phyloP scores from a whole-genome alignment of 1,140 invertebrate species.

The Epicauta chinensis region DNA sequence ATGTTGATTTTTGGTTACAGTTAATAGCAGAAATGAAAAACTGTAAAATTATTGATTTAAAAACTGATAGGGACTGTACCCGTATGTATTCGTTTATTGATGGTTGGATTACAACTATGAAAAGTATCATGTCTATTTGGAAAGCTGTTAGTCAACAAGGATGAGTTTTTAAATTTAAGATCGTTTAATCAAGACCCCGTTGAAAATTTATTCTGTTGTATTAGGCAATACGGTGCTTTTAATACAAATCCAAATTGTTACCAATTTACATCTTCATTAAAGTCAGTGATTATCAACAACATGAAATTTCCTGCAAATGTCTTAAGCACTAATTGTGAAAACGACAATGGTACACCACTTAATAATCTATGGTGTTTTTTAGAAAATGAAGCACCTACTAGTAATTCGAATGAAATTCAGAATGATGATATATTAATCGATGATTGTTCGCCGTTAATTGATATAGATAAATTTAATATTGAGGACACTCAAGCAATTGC shows the following conservation, averaged over 20 bases:
- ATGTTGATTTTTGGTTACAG: constrained; percentile 12
- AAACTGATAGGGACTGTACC: constrained; percentile 1
- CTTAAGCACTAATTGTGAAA: too few species aligned
- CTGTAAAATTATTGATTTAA: constrained; percentile 6
- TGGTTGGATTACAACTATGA: constrained; percentile 17
- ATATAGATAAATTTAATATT: too few species aligned
- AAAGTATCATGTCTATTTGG: constrained; percentile 7
- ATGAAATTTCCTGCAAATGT: too few species aligned
- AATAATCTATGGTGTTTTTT: too few species aligned
- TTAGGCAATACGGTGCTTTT: constrained; percentile 7
- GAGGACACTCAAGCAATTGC: too few species aligned
- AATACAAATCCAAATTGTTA: constrained; percentile 19
- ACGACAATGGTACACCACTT: too few species aligned
- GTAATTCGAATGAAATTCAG: too few species aligned
- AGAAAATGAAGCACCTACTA: too few species aligned
- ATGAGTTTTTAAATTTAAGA: constrained; percentile 11
- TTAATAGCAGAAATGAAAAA: constrained; percentile 11
- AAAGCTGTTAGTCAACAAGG: too few species aligned
- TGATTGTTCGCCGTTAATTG: too few species aligned
- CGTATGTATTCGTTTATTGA: constrained; percentile 1
- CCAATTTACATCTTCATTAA: constrained; percentile 13
- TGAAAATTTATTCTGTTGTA: constrained; percentile 16
- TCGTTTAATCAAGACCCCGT: constrained; percentile 15
- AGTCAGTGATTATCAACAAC: too few species aligned
- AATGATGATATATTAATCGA: too few species aligned